Evolutionary conservation across 2,113 vertebrate species (phyloP).

Genomic region (Eidolon helvum): DNA sequence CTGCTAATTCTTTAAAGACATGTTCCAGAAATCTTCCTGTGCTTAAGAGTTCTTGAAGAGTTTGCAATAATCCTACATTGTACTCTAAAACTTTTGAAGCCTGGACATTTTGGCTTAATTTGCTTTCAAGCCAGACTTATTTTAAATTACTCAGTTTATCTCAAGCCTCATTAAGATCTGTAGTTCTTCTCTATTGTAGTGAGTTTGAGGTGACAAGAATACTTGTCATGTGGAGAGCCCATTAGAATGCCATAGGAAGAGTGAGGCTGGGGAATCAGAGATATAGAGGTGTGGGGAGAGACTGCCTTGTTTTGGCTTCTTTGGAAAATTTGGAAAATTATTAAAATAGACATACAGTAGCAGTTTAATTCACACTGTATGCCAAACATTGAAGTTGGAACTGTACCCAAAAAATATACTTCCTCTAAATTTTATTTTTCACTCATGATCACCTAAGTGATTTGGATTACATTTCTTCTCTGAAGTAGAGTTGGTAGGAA

Average conservation of each 20-base stretch:
- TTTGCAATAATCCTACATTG: background rate
- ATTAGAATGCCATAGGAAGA: slow-evolving; percentile 50
- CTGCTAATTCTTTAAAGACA: slow-evolving; percentile 34
- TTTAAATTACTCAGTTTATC: slow-evolving; percentile 75
- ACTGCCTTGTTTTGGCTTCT: background rate
- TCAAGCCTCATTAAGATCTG: slow-evolving; percentile 52
- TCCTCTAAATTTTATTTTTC: slow-evolving; percentile 47
- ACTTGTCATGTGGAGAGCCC: background rate
- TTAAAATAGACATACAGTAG: background rate
- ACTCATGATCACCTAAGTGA: slow-evolving; percentile 22
- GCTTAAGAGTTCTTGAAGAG: background rate
- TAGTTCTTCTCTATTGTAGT: slow-evolving; percentile 51
- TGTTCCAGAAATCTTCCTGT: background rate
- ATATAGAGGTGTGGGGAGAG: background rate
- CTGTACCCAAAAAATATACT: background rate
- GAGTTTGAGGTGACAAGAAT: slow-evolving; percentile 56
- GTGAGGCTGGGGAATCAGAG: background rate
- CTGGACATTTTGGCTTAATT: slow-evolving; percentile 70
- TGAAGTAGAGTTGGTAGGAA: slow-evolving; percentile 1
- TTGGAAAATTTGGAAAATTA: slow-evolving; percentile 19
- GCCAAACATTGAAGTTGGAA: background rate
- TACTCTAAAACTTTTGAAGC: slow-evolving; percentile 27
- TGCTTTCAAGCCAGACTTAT: slow-evolving; percentile 71
- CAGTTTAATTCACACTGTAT: background rate
- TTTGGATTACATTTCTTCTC: slow-evolving; percentile 19